Evolutionary conservation across 92 coral and sea anemone species (phyloP).

Genomic region (Epizoanthus ramosus): DNA sequence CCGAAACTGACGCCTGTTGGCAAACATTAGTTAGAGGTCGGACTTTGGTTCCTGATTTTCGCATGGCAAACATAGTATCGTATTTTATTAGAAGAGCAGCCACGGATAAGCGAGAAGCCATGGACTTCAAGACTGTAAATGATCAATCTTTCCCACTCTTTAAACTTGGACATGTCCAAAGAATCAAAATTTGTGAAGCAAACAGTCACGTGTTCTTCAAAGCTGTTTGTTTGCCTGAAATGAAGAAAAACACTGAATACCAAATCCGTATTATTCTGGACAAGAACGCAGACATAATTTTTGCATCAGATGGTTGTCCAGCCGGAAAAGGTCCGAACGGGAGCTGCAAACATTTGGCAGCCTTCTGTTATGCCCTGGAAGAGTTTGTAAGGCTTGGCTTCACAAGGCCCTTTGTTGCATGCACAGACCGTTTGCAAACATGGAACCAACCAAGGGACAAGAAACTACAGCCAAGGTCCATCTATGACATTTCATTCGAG

Average conservation of each 20-base stretch:
- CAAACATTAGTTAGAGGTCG: too few relatives aligned
- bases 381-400: constrained; percentile 24
- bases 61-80: not conserved
- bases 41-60: too few relatives aligned
- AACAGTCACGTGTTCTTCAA: not conserved
- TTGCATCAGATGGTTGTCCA: not conserved
- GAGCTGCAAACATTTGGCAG: constrained; percentile 26
- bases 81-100: constrained; percentile 26
- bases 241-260: constrained; percentile 12
- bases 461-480: constrained; percentile 12
- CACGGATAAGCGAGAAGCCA: constrained; percentile 10
- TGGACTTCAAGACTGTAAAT: constrained; percentile 28
- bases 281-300: not conserved
- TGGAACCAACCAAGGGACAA: constrained; percentile 17
- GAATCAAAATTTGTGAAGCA: constrained; percentile 1
- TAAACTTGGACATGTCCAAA: constrained; percentile 35
- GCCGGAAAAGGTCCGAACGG: constrained; percentile 15
- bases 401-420: not conserved
- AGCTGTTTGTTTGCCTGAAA: constrained; percentile 15
- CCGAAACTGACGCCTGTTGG: too few relatives aligned
- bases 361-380: constrained; percentile 19
- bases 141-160: constrained; percentile 22
- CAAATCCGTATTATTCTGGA: constrained; percentile 2
- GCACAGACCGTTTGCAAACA: not conserved
- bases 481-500: constrained; percentile 7